Evolutionary conservation across 2,888 invertebrate genomes (phyloP).

Genomic region (Helobdella robusta): DNA sequence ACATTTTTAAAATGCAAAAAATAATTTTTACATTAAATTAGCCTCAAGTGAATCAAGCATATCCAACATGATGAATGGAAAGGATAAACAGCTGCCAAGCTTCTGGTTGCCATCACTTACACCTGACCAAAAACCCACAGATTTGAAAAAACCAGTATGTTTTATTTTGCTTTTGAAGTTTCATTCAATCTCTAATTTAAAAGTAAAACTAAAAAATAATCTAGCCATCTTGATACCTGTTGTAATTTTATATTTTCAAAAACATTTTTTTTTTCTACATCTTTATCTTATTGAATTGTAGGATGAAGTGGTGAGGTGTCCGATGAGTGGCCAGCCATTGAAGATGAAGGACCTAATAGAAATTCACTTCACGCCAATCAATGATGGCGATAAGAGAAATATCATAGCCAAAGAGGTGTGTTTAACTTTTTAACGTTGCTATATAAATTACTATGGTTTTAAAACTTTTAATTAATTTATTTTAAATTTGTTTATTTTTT

Average conservation of each 20-base stretch:
- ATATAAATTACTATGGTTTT: neutral
- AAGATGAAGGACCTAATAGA: slow-evolving; percentile 84
- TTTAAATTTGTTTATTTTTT: slow-evolving; percentile 27
- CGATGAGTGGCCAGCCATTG: slow-evolving; percentile 72
- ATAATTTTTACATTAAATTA: too few species aligned
- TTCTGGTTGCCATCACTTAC: slow-evolving; percentile 94
- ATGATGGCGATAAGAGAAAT: slow-evolving; percentile 76
- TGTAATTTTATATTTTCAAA: neutral
- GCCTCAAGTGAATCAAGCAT: slow-evolving; percentile 48
- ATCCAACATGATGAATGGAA: slow-evolving; percentile 69
- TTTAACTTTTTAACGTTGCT: neutral
- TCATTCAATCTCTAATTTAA: neutral
- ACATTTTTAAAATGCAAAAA: too few species aligned
- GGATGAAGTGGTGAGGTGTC: slow-evolving; percentile 68
- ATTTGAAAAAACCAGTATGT: slow-evolving; percentile 66
- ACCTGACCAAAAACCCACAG: slow-evolving; percentile 68
- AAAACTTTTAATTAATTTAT: neutral
- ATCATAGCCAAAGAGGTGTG: slow-evolving; percentile 70
- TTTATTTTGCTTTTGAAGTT: neutral
- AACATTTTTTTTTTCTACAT: slow-evolving; percentile 3
- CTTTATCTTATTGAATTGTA: slow-evolving; percentile 37
- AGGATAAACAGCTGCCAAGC: slow-evolving; percentile 75
- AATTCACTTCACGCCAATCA: slow-evolving; percentile 81
- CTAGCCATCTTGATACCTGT: too few species aligned
- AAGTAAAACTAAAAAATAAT: neutral